These are phyloP conservation scores for Halcyon smyrnensis DNA, from an alignment of 2,797 vertebrate genomes.

Conservation along the genomic window DNA sequence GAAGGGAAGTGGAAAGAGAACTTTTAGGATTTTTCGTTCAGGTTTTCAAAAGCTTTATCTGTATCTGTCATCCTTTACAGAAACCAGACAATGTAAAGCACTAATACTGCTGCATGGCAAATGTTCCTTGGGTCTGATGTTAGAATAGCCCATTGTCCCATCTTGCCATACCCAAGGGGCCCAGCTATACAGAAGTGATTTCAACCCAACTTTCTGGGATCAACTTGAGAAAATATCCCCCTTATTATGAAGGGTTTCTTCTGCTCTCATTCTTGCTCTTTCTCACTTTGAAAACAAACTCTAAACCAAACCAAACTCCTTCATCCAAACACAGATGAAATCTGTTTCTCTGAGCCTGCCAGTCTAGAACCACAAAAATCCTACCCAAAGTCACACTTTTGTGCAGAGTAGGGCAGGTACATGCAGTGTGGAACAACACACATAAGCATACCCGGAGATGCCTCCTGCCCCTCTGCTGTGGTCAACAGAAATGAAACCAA, in stretches of 20 bases:
- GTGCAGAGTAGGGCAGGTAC: background rate
- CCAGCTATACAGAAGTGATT: background rate
- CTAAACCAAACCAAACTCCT: background rate
- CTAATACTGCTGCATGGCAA: background rate
- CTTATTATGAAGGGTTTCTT: background rate
- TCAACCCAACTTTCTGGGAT: background rate
- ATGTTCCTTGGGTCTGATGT: background rate
- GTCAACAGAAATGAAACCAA: background rate
- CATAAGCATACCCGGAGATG: background rate
- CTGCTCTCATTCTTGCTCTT: background rate
- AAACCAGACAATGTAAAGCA: background rate
- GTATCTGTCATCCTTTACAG: rapidly evolving
- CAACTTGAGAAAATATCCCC: background rate
- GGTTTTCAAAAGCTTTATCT: background rate
- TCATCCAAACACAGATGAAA: background rate
- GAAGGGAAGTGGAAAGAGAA: background rate
- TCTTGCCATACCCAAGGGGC: background rate
- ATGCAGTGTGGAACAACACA: background rate
- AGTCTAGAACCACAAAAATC: background rate
- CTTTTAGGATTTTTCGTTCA: background rate
- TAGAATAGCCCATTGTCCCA: background rate
- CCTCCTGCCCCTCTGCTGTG: background rate
- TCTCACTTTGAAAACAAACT: background rate
- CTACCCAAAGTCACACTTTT: background rate
- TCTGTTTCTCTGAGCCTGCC: background rate